Percentiles rank a stretch among this genome's conserved stretches.
phyloP scores from a whole-genome alignment of 2,113 vertebrate genomes.

The Etia nguti region DNA sequence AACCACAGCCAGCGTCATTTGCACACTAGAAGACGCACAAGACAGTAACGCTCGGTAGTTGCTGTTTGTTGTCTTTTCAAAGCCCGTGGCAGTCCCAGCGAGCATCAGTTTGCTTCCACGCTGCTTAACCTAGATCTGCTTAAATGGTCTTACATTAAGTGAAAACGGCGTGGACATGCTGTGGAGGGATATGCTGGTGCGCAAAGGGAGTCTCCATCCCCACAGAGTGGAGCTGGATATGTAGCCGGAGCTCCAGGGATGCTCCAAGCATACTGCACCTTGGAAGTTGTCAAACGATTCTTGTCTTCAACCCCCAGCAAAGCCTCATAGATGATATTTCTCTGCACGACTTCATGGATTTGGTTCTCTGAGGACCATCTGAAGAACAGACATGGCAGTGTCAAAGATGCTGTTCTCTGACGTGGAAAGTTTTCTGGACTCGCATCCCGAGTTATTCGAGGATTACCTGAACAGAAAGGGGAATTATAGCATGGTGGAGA shows the following conservation, averaged over 20 bases:
- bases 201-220: conserved; percentile 47
- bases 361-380: conserved; percentile 50
- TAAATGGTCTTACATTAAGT: not conserved
- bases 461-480: conserved; percentile 87
- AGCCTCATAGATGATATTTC: conserved; percentile 62
- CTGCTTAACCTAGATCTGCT: not conserved
- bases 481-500: conserved; percentile 85
- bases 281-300: conserved; percentile 49
- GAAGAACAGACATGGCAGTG: conserved; percentile 75
- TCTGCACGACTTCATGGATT: conserved; percentile 36
- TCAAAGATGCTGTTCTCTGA: conserved; percentile 83
- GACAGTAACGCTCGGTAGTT: conserved; percentile 26
- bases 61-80: conserved; percentile 3
- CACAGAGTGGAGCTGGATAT: conserved; percentile 20
- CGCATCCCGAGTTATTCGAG: conserved; percentile 87
- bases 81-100: not conserved
- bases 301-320: conserved; percentile 7
- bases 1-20: conserved; percentile 59
- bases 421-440: conserved; percentile 96
- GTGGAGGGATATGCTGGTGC: conserved; percentile 25
- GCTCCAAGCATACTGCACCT: conserved; percentile 3
- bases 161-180: not conserved
- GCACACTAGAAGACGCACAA: conserved; percentile 43
- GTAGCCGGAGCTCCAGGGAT: not conserved
- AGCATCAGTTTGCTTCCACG: not conserved